These are phyloP conservation scores for Thereva unica DNA, from an alignment of 2,888 invertebrate genomes.

Conservation along the genomic window DNA sequence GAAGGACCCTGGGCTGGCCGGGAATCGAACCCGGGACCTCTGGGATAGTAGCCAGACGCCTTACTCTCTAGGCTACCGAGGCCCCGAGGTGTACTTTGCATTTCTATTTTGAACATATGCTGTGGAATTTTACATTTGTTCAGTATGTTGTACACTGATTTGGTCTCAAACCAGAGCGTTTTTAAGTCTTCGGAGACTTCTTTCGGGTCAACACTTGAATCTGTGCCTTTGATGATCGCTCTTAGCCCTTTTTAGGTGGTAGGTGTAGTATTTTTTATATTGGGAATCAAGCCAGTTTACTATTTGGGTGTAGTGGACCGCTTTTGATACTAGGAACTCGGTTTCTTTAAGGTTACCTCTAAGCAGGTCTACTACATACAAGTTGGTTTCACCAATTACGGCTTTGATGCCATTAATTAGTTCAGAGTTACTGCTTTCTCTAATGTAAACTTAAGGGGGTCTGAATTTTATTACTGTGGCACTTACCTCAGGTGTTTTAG, in stretches of 20 bases:
- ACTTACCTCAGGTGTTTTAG: neutral
- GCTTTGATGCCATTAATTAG: slow-evolving; percentile 2
- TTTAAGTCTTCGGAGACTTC: slow-evolving; percentile 6
- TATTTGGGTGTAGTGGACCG: too few relatives aligned
- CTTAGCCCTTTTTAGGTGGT: slow-evolving; percentile 9
- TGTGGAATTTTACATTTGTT: slow-evolving; percentile 8
- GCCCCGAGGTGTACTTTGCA: slow-evolving; percentile 3
- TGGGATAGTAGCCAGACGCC: too few relatives aligned
- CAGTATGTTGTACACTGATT: slow-evolving; percentile 8
- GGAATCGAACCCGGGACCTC: too few relatives aligned
- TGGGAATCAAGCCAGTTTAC: slow-evolving; percentile 7
- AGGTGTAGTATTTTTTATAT: slow-evolving; percentile 4
- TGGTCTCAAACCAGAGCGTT: neutral
- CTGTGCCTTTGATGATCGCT: slow-evolving; percentile 8
- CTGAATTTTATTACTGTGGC: slow-evolving; percentile 1
- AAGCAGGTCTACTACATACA: slow-evolving; percentile 8
- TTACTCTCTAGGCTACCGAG: neutral
- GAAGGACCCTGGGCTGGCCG: too few relatives aligned
- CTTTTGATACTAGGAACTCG: neutral
- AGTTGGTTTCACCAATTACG: slow-evolving; percentile 7
- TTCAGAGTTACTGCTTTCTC: slow-evolving; percentile 2
- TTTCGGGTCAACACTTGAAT: slow-evolving; percentile 1
- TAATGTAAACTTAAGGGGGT: slow-evolving; percentile 9
- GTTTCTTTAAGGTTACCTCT: slow-evolving; percentile 15
- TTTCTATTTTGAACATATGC: slow-evolving; percentile 14